Evolutionary conservation across 2,888 invertebrate species (phyloP), one percentile per base, ranked within the genome.

Genomic region (Acrobeloides nanus): DNA sequence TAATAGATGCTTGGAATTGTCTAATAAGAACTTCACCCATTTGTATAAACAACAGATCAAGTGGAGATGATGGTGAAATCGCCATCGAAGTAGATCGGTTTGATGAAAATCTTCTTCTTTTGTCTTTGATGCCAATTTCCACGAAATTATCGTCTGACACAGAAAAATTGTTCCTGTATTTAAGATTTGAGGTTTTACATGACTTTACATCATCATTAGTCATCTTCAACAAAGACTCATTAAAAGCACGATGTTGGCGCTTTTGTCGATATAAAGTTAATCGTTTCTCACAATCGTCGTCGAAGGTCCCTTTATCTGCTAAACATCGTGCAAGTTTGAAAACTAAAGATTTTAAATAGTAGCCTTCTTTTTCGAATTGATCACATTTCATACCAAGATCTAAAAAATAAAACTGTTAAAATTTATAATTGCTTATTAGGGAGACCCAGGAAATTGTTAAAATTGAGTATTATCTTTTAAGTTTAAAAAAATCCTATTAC

Each of bases 11-110:
- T 39, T 59, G 54, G 46, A 62, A 59, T 32, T 59, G 61, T 23
- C 48, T 41, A 27, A 46, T 40, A 12, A 59, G 48, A 10, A 63
- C 47, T 47, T 59, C 59, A 15, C 59, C 59, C 15, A 59, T 47
- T 15, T 55, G 46, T 4, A 57, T 39, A 25, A 57, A 46, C 21
- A 62, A 24, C n/a, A 46, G 35, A 31, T 54, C 54, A n/a, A 40
- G n/a, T n/a, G n/a, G n/a, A n/a, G n/a, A n/a, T n/a, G n/a, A n/a
- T n/a, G n/a, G n/a, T n/a, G n/a, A n/a, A n/a, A n/a, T n/a, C n/a
- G n/a, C n/a, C n/a, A n/a, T n/a, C n/a, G n/a, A n/a, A n/a, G n/a
- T n/a, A n/a, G n/a, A n/a, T n/a, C n/a, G n/a, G n/a, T n/a, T n/a
- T n/a, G n/a, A n/a, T n/a, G n/a, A n/a, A n/a, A n/a, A n/a, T n/a